phyloP scores from a whole-genome alignment of 2,113 vertebrate genomes.

The Delphinapterus leucas region DNA sequence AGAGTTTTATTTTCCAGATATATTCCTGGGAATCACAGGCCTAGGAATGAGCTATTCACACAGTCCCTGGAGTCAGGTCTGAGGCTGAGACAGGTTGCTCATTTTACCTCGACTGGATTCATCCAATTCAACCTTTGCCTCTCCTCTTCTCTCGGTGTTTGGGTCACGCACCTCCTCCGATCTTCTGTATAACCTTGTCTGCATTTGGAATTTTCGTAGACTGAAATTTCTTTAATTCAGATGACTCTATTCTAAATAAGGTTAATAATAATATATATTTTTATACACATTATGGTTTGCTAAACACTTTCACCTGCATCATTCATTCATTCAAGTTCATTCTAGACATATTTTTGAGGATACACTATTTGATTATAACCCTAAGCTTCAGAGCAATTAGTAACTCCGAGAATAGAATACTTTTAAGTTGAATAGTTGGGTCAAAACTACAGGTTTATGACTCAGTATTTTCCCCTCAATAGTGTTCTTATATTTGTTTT shows the following conservation, averaged over 20 bases:
- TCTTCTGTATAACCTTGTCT: not conserved
- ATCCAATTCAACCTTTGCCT: not conserved
- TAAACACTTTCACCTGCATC: not conserved
- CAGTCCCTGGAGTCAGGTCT: not conserved
- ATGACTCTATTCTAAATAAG: not conserved
- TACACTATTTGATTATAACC: not conserved
- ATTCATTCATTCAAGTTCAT: constrained; percentile 1
- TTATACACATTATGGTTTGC: not conserved
- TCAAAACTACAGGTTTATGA: not conserved
- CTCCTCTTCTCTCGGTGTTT: not conserved
- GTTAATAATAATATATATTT: not conserved
- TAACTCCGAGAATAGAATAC: not conserved
- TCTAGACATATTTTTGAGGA: not conserved
- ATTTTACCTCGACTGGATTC: not conserved
- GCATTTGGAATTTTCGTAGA: not conserved
- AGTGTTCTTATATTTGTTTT: not conserved
- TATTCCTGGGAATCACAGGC: not conserved
- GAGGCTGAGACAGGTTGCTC: not conserved
- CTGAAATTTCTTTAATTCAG: not conserved
- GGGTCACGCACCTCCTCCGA: not conserved
- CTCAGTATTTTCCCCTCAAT: not conserved
- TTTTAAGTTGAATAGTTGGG: not conserved
- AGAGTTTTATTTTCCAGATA: not conserved
- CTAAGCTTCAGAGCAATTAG: not conserved
- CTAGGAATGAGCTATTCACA: not conserved